Conservation (phyloP, 1,140 invertebrate genomes). For the Ostrea edulis region DNA sequence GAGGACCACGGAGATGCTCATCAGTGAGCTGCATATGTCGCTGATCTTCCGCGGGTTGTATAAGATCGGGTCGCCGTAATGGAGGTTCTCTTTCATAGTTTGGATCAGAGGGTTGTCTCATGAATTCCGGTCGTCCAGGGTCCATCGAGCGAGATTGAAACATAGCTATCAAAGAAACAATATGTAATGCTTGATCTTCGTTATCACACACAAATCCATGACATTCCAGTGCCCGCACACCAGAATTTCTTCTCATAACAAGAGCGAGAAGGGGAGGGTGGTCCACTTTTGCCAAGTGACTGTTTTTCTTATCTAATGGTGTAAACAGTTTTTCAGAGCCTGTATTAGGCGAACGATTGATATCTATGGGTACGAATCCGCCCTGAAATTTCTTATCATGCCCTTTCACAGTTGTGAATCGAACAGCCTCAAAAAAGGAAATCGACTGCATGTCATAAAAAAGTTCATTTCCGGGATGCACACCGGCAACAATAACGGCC, state of each 20-base stretch:
- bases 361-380: constrained; percentile 66
- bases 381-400: constrained; percentile 65
- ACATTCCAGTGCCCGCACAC: constrained; percentile 69
- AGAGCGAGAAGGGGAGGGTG: constrained; percentile 69
- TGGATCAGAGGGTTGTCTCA: constrained; percentile 4
- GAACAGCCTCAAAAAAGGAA: constrained; percentile 65
- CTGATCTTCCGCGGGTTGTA: constrained; percentile 57
- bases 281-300: constrained; percentile 58
- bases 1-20: constrained; percentile 56
- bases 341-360: constrained; percentile 51
- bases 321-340: constrained; percentile 65
- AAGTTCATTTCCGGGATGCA: constrained; percentile 52
- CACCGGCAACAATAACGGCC: constrained; percentile 47
- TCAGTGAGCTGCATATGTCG: constrained; percentile 56
- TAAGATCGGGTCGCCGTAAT: constrained; percentile 59
- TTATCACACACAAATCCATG: constrained; percentile 68
- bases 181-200: constrained; percentile 60
- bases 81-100: constrained; percentile 26
- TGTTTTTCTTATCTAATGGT: constrained; percentile 65
- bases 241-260: constrained; percentile 67
- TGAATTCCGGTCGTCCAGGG: not conserved
- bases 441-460: constrained; percentile 66
- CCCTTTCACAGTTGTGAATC: constrained; percentile 60
- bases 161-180: constrained; percentile 53
- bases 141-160: constrained; percentile 8